Base-by-base conservation (phyloP, 1,140 invertebrate species). In the Psilanteris sp. region DNA sequence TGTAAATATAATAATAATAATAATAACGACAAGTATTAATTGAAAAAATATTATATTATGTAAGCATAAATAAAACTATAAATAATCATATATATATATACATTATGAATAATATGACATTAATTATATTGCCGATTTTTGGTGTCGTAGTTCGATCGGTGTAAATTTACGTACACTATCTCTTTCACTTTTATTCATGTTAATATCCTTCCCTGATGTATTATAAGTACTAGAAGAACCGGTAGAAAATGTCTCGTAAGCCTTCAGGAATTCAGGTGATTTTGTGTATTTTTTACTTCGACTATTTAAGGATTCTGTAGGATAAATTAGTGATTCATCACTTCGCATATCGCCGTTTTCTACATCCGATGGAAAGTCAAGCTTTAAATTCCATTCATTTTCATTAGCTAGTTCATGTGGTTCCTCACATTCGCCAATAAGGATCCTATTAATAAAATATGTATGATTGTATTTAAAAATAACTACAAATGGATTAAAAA, bases 311-410 rank as follows among this genome's bases (percentile, higher is more conserved):
- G 78, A 83, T 66, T 5, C 81, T 81, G 34, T 62, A 79, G 11
- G 83, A 32, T 7, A 79, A 54, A 0, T 22, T 34, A n/a, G n/a
- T n/a, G n/a, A n/a, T 3, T 54, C 43, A 6, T 8, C 29, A 27
- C 61, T 68, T 8, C 18, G 14, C 5, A 52, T 13, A 1, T 27
- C 55, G 2, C 82, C 79, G 11, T 52, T 78, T 1, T 70, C 82
- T 3, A 75, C 24, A 34, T 85, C 81, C 0, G 76, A 81, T 5
- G 55, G 59, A 59, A 52, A 78, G 26, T 84, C 82, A 39, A 74
- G 81, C 2, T 76, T 6, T 1, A 68, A 85, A 10, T 73, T 79
- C 3, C 59, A 76, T 44, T 85, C 83, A 61, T 79, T 82, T 20
- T 77, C 80, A 7, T 85, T 79, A 7, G 16, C 41, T 9, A 37